Base-by-base conservation (phyloP, 1,140 invertebrate genomes). In the Gonioctena quinquepunctata region DNA sequence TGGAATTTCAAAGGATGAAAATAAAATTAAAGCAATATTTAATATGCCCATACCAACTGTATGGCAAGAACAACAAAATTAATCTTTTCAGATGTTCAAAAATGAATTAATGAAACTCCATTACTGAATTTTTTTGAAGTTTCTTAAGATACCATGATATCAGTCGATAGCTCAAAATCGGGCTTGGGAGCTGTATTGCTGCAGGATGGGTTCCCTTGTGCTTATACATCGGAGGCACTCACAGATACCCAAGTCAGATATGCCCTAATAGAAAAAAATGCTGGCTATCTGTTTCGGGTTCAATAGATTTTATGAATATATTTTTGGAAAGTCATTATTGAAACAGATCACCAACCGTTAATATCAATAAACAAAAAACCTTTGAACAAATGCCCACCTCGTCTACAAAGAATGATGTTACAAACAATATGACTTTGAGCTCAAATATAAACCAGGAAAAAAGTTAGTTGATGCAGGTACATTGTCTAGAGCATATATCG, bases 381-480 rank as follows among this genome's bases (percentile, higher is more conserved):
- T 21, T 52, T 86, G 33, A 48, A 76, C 33, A 76, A 76, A 66
- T 74, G 71, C 22, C 76, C 81, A 18, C 62, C 68, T 16, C 66
- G 79, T 65, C 62, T 84, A 22, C 81, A 84, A 73, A 48, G 77
- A 28, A 77, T 84, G 69, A 69, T 80, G 67, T 65, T 86, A 8
- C 74, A 74, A 81, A 65, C 54, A 72, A 59, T 85, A 82, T 79
- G 77, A 85, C 68, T 78, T 86, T 26, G 70, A 76, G 18, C 69
- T 86, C 1, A 42, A 63, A 23, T 87, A 83, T 72, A 77, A 74
- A 68, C 79, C 78, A 48, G 85, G 85, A 5, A 86, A 52, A 48
- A 23, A 73, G 42, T 26, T 73, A 71, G 81, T 33, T 11, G 8
- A 11, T 25, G 78, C 83, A 54, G 84, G 86, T 77, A 80, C 80